Conservation (phyloP, 2,888 invertebrate species). For the Hirtodrosophila confusa region DNA sequence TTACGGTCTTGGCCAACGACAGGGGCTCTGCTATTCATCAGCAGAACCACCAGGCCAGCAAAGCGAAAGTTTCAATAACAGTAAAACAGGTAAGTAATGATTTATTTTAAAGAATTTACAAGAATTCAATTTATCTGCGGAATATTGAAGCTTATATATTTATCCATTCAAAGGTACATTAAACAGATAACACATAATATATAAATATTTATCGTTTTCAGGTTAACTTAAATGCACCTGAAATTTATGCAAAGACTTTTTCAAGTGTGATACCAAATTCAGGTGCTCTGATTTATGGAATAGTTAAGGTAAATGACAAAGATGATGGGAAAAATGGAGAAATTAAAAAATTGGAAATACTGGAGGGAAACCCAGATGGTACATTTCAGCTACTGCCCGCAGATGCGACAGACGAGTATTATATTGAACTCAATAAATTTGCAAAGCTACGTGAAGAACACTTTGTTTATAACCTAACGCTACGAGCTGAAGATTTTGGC, state of each 20-base stretch:
- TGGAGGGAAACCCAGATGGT: constrained; percentile 95
- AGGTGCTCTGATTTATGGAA: constrained; percentile 94
- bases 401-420: constrained; percentile 88
- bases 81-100: constrained; percentile 87
- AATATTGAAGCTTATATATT: too few species aligned
- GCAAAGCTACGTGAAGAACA: constrained; percentile 86
- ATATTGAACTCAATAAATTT: constrained; percentile 87
- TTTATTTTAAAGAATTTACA: too few species aligned
- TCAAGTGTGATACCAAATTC: constrained; percentile 93
- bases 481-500: constrained; percentile 93
- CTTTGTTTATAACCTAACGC: constrained; percentile 92
- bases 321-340: constrained; percentile 94
- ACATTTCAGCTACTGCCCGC: constrained; percentile 91
- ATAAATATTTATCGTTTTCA: constrained; percentile 69
- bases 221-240: constrained; percentile 94
- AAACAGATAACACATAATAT: background rate
- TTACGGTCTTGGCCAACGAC: constrained; percentile 93
- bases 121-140: too few species aligned
- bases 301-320: constrained; percentile 92
- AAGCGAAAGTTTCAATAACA: constrained; percentile 90
- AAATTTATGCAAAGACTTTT: constrained; percentile 91
- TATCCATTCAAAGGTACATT: background rate
- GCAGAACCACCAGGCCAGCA: constrained; percentile 87
- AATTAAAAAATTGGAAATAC: constrained; percentile 92
- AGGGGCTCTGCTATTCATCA: constrained; percentile 87